Percentiles rank a stretch among this genome's conserved stretches.
These are phyloP conservation scores for Malaclemys terrapin DNA, from an alignment of 2,113 vertebrate species.

Conservation along the genomic window DNA sequence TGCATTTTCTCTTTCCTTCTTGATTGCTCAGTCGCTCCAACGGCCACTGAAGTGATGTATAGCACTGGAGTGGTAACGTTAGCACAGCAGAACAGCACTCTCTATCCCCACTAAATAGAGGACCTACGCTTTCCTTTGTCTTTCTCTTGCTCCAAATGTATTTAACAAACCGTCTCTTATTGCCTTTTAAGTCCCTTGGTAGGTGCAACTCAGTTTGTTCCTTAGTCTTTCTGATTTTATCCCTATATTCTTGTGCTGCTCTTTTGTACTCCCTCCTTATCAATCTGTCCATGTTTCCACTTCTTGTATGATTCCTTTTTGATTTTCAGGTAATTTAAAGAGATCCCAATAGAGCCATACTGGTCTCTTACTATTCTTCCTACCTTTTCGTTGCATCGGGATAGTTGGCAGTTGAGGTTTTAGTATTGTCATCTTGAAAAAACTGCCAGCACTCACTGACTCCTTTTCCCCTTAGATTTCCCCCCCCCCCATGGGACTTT, in stretches of 20 bases:
- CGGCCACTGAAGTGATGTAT: not conserved
- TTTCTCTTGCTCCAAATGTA: no score
- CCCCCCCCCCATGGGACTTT: not conserved
- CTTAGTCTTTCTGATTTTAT: no score
- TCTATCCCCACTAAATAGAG: no score
- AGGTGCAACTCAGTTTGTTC: no score
- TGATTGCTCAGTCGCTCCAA: not conserved
- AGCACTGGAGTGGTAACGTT: not conserved
- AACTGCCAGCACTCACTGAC: not conserved
- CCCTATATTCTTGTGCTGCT: no score
- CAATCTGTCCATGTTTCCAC: no score
- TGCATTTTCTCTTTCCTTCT: constrained; percentile 27
- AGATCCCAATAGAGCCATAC: not conserved
- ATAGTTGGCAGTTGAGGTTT: not conserved
- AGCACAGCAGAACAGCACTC: not conserved
- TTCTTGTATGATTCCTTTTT: not conserved
- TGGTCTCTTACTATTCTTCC: not conserved
- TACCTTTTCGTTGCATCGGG: not conserved
- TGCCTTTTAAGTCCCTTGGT: no score
- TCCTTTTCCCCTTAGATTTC: not conserved
- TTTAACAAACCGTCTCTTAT: no score
- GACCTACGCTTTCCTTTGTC: no score
- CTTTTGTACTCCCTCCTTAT: no score
- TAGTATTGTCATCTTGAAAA: not conserved
- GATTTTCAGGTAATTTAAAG: not conserved